These are phyloP conservation scores for Mylabris phalerata DNA, from an alignment of 1,140 invertebrate species.

Conservation along the genomic window DNA sequence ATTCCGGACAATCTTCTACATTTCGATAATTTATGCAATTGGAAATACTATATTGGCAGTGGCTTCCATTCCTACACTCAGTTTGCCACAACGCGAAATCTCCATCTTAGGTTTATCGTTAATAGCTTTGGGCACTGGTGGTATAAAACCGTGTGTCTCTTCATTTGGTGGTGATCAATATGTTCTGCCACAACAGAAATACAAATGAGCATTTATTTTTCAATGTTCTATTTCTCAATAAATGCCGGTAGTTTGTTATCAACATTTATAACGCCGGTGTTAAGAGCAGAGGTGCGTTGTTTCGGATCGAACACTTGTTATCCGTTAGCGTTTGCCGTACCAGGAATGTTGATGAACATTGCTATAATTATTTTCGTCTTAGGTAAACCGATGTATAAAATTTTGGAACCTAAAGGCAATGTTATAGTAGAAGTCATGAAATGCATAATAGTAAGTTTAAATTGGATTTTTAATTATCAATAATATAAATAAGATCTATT, in stretches of 20 bases:
- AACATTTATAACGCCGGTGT: conserved; percentile 80
- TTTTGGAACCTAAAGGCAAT: conserved; percentile 75
- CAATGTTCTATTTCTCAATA: conserved; percentile 90
- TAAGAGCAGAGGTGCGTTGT: conserved; percentile 76
- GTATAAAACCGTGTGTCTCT: conserved; percentile 96
- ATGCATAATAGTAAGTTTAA: conserved; percentile 69
- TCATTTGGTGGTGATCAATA: conserved; percentile 98
- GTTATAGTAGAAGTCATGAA: conserved; percentile 68
- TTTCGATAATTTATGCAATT: conserved; percentile 79
- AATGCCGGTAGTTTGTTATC: conserved; percentile 88
- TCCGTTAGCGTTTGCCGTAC: conserved; percentile 86
- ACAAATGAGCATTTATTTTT: conserved; percentile 81
- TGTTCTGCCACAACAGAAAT: conserved; percentile 66
- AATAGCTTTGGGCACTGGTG: conserved; percentile 86
- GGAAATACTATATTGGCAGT: conserved; percentile 78
- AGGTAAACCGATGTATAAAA: conserved; percentile 71
- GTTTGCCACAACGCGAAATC: conserved; percentile 51
- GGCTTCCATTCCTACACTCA: conserved; percentile 53
- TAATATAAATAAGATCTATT: too few relatives aligned
- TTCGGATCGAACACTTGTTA: conserved; percentile 78
- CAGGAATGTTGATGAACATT: conserved; percentile 76
- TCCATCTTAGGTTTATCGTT: conserved; percentile 73
- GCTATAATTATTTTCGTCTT: conserved; percentile 75
- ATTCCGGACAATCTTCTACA: conserved; percentile 80
- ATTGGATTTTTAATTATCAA: too few relatives aligned